Conservation (phyloP, 2,113 vertebrate species). For the Mugil cephalus region DNA sequence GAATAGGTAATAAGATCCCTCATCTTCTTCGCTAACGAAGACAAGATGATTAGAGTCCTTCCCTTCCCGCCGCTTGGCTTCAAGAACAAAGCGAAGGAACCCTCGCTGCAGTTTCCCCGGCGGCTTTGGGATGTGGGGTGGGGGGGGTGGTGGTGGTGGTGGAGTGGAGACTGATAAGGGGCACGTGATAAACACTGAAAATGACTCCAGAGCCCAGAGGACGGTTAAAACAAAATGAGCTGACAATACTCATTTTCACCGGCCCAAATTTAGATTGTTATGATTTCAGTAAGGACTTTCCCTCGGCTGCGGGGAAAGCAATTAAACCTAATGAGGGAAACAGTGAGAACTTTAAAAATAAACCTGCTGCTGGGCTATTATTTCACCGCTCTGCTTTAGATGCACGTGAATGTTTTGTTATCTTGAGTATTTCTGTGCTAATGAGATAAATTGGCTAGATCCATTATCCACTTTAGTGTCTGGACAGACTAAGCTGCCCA, state of each 20-base stretch:
- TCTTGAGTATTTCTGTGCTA: constrained; percentile 38
- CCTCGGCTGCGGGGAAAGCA: constrained; percentile 54
- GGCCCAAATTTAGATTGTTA: constrained; percentile 67
- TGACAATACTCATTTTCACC: constrained; percentile 65
- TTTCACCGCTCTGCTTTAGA: constrained; percentile 35
- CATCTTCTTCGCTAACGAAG: constrained; percentile 53
- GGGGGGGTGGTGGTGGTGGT: not conserved
- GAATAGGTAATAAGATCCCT: constrained; percentile 25
- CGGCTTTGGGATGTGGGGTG: constrained; percentile 18
- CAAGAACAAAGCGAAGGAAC: constrained; percentile 74
- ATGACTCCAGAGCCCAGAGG: constrained; percentile 58
- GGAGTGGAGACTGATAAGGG: constrained; percentile 47
- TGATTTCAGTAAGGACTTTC: constrained; percentile 62
- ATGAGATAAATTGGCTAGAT: constrained; percentile 46
- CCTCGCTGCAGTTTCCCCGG: constrained; percentile 48
- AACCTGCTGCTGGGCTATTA: constrained; percentile 18
- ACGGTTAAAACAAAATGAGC: constrained; percentile 70
- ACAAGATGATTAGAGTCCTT: constrained; percentile 54
- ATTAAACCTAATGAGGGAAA: constrained; percentile 67
- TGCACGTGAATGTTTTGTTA: constrained; percentile 55
- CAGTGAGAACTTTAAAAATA: constrained; percentile 26
- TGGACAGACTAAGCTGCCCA: not conserved
- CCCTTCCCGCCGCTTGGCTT: constrained; percentile 63
- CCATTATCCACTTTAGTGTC: constrained; percentile 34
- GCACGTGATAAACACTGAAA: constrained; percentile 67